A percentile compares a stretch with the other conserved stretches of the same genome.
Evolutionary conservation across 92 coral and sea anemone species (phyloP).

Genomic region (Parazoanthus swiftii): DNA sequence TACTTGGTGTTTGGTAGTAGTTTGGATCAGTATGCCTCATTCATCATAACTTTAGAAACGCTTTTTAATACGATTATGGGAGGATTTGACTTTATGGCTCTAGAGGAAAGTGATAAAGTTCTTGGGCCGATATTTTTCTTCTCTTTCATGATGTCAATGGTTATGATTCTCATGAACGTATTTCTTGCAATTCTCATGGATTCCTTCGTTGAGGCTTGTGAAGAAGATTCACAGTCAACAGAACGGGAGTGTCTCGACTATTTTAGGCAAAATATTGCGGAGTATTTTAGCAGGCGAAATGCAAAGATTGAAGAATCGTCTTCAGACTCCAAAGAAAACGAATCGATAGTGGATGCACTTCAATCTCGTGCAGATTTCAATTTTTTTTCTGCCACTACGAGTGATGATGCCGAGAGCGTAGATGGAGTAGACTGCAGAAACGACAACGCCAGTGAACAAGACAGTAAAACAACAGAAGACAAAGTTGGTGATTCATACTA

Average conservation of each 20-base stretch:
- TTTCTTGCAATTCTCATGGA: conserved; percentile 91
- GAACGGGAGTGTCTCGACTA: conserved; percentile 77
- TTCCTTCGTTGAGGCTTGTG: conserved; percentile 86
- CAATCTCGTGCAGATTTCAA: background rate
- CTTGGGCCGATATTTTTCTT: conserved; percentile 89
- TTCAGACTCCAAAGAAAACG: background rate
- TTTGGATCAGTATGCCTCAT: conserved; percentile 69
- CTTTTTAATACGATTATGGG: conserved; percentile 80
- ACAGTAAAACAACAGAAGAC: background rate
- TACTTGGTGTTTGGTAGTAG: conserved; percentile 69
- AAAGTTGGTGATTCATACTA: conserved; percentile 9
- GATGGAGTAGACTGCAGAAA: background rate
- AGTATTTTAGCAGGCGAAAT: conserved; percentile 8
- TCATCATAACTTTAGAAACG: conserved; percentile 68
- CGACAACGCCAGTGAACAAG: background rate
- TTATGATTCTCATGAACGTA: conserved; percentile 84
- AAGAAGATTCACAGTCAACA: conserved; percentile 58
- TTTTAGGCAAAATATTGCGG: conserved; percentile 13
- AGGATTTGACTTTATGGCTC: conserved; percentile 75
- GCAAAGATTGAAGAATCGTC: background rate
- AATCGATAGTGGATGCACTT: background rate
- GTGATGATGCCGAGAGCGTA: background rate
- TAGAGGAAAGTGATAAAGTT: conserved; percentile 58
- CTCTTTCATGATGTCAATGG: conserved; percentile 83
- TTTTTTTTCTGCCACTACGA: background rate